Conservation (phyloP, 2,888 invertebrate species). For the Yponomeuta sedellus region DNA sequence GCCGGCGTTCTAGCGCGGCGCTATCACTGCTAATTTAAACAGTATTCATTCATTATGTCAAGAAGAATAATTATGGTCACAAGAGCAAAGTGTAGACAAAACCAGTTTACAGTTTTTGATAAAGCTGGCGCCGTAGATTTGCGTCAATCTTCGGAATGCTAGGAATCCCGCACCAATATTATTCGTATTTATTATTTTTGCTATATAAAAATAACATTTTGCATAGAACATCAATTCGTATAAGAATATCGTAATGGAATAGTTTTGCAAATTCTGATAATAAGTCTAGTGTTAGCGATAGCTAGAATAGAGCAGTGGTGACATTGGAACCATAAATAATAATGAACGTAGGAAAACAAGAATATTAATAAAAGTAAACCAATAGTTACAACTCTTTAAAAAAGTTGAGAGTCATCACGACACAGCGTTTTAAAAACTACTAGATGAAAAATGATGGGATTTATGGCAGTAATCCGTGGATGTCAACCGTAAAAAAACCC, state of each 20-base stretch:
- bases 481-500: background rate
- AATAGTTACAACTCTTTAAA: background rate
- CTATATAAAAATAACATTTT: background rate
- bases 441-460: no score
- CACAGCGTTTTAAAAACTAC: no score
- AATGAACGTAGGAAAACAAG: background rate
- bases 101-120: constrained; percentile 12
- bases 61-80: background rate
- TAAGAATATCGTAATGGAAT: background rate
- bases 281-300: background rate
- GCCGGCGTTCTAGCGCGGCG: no score
- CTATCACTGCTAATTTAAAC: background rate
- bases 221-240: background rate
- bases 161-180: constrained; percentile 2
- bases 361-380: background rate
- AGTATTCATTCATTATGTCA: constrained; percentile 5
- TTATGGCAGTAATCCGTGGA: background rate
- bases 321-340: background rate
- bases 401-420: background rate
- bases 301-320: background rate
- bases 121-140: constrained; percentile 10
- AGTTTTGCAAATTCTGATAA: background rate
- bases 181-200: background rate
- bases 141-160: constrained; percentile 13
- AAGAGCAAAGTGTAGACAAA: constrained; percentile 1